phyloP scores from a whole-genome alignment of 2,113 vertebrate species.

The Xyliphius kryptos region DNA sequence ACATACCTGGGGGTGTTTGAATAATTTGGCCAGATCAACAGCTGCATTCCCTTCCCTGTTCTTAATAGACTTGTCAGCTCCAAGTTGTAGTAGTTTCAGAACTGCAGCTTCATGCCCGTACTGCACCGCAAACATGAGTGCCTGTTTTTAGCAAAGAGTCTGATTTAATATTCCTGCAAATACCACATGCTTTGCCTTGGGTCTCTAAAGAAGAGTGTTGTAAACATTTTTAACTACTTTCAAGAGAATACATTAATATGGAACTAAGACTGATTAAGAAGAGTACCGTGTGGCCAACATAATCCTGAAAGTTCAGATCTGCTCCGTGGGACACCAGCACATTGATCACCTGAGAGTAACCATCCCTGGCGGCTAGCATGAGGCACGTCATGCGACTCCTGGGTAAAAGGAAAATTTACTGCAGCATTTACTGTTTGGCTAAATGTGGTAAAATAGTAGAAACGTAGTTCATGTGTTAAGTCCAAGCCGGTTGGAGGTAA shows the following conservation, averaged over 20 bases:
- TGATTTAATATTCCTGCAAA: too few relatives aligned
- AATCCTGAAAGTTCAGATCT: constrained; percentile 72
- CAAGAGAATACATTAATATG: too few relatives aligned
- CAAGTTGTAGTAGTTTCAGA: constrained; percentile 83
- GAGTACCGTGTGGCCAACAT: constrained; percentile 77
- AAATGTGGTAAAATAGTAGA: neutral
- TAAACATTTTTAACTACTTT: too few relatives aligned
- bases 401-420: constrained; percentile 19
- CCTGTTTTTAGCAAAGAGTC: constrained; percentile 70
- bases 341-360: constrained; percentile 70
- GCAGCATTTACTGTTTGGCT: neutral
- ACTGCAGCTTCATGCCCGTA: constrained; percentile 72
- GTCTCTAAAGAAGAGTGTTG: too few relatives aligned
- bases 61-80: constrained; percentile 80
- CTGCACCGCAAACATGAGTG: constrained; percentile 75
- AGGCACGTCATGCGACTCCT: constrained; percentile 78
- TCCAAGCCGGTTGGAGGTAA: too few relatives aligned
- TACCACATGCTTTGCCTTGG: too few relatives aligned
- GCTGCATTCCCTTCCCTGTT: constrained; percentile 71
- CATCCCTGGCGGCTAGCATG: constrained; percentile 78
- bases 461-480: neutral
- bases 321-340: constrained; percentile 78
- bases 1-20: constrained; percentile 74
- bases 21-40: constrained; percentile 70
- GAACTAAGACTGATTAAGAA: too few relatives aligned